Evolutionary conservation across 2,113 vertebrate species (phyloP).

Genomic region (Pyxicephalus adspersus): DNA sequence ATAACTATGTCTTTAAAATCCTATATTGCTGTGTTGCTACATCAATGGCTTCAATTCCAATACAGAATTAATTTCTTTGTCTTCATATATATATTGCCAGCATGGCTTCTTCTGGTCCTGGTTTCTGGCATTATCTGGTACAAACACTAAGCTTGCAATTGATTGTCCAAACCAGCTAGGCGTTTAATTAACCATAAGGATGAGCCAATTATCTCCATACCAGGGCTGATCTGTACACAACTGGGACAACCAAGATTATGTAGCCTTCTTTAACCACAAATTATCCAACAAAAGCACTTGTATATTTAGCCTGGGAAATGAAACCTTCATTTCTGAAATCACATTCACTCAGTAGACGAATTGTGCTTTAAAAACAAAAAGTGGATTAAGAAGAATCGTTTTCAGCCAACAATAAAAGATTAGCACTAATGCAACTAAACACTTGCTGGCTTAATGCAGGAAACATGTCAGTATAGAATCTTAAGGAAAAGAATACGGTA

Average conservation of each 20-base stretch:
- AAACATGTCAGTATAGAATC: slow-evolving; percentile 6
- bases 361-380: slow-evolving; percentile 40
- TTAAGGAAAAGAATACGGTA: slow-evolving; percentile 26
- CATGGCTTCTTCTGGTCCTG: neutral
- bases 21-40: neutral
- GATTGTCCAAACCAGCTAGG: slow-evolving; percentile 35
- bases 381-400: slow-evolving; percentile 36
- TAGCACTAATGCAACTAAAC: slow-evolving; percentile 26
- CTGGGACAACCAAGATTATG: slow-evolving; percentile 24
- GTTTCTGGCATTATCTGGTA: slow-evolving; percentile 15
- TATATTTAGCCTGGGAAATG: slow-evolving; percentile 43
- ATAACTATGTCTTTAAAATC: neutral
- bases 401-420: slow-evolving; percentile 48
- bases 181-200: slow-evolving; percentile 47
- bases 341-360: slow-evolving; percentile 32
- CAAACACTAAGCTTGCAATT: slow-evolving; percentile 10
- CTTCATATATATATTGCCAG: neutral
- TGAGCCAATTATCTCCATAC: slow-evolving; percentile 54
- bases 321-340: slow-evolving; percentile 39
- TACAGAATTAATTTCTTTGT: neutral
- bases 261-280: slow-evolving; percentile 37
- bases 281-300: slow-evolving; percentile 47
- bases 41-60: neutral
- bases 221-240: neutral
- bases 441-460: slow-evolving; percentile 19